Base-by-base conservation (phyloP, 2,797 vertebrate species). In the Parauchenoglanis ngamensis region DNA sequence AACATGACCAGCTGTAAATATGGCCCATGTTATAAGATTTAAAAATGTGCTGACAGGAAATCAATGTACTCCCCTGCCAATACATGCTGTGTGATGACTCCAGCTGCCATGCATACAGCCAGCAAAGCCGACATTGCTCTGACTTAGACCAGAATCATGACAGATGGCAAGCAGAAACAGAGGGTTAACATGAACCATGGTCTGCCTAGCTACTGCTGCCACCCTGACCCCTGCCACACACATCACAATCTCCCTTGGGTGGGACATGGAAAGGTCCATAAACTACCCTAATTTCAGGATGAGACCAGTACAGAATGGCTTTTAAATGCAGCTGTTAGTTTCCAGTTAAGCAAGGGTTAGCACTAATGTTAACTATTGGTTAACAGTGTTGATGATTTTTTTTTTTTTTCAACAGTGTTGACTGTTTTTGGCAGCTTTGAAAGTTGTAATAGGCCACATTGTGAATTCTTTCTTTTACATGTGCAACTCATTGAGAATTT, bases 41-140 rank as follows among this genome's bases (percentile, higher is more conserved):
- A 87, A 90, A 90, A 90, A 86, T 46, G 57, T 81, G 87, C 86
- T 63, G 90, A 91, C 90, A 87, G 80, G 79, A 89, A 91, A 91
- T 91, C 88, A 80, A 91, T 89, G 87, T 91, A 84, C 80, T 91
- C 90, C 90, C 88, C 87, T 89, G 88, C 80, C 79, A 72, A 87
- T 89, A 88, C 90, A 91, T 19, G 87, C 83, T 70, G 83, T 46
- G 31, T 86, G 83, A 88, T 90, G 85, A 86, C 85, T 91, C 90
- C 88, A 91, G 88, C 88, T 91, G 88, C 88, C 90, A 88, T 54
- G 87, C 83, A 83, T 31, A 11, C 72, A 90, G 87, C 81, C 78
- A 61, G 85, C 35, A 67, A 17, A 54, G 81, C 85, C 23, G 7
- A 83, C 89, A 90, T 92, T 90, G 84, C 88, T 91, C 91, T 90